Percentiles rank a stretch among this genome's conserved stretches.
These are phyloP conservation scores for Loris lydekkerianus DNA, from an alignment of 2,797 vertebrate species.

Conservation along the genomic window DNA sequence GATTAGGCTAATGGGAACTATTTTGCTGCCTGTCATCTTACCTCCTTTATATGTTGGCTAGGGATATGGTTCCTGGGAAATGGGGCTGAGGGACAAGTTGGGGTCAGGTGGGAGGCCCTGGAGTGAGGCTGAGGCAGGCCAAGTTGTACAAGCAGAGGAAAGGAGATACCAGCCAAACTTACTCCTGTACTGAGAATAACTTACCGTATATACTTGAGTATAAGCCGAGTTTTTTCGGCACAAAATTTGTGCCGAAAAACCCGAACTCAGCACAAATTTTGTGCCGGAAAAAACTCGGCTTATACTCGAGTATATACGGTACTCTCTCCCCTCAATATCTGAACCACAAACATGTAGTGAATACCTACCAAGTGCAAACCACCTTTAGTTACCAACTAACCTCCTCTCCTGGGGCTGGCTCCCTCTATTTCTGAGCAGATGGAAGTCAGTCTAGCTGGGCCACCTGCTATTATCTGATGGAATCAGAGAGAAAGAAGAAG, in stretches of 20 bases:
- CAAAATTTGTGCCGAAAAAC: too few relatives aligned
- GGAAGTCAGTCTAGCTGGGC: constrained; percentile 7
- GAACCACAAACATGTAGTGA: constrained; percentile 42
- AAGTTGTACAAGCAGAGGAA: not conserved
- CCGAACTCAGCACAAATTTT: too few relatives aligned
- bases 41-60: constrained; percentile 32
- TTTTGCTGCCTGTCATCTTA: constrained; percentile 18
- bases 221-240: too few relatives aligned
- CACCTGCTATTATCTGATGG: constrained; percentile 2
- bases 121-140: not conserved
- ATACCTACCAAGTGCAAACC: constrained; percentile 12
- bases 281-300: too few relatives aligned
- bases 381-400: not conserved
- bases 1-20: constrained; percentile 12
- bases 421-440: not conserved
- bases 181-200: constrained; percentile 24
- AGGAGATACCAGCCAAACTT: constrained; percentile 10
- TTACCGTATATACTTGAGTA: not conserved
- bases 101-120: not conserved
- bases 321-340: not conserved
- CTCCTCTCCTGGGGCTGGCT: not conserved
- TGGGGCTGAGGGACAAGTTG: constrained; percentile 8
- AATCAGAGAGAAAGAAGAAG: constrained; percentile 1
- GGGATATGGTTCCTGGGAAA: not conserved
- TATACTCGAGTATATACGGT: too few relatives aligned